Evolutionary conservation across 2,888 invertebrate genomes (phyloP), one percentile per base, ranked within the genome.

Genomic region (Frankliniella intonsa): DNA sequence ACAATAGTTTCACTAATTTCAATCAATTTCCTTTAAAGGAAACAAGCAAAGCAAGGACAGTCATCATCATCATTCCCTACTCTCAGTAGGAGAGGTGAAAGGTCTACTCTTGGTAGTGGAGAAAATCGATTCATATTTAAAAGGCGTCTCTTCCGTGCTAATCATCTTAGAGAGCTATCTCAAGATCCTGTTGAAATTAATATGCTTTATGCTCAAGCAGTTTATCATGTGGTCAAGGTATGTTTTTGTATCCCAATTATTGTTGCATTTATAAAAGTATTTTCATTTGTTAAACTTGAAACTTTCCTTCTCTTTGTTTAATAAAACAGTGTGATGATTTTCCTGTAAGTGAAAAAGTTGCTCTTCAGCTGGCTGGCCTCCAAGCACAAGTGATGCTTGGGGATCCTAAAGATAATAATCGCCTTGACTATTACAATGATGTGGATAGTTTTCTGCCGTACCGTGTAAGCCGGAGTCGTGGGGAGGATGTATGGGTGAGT

Each of bases 151-250:
- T 98, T 97, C 89, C 93, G 94, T 85, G 69, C 69, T 12, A 76
- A 76, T 25, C 94, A 95, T 84, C 95, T 94, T 0, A 91, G 96
- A 69, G 97, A 97, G 88, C 90, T 97, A 82, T 97, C 97, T 11
- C 97, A 97, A 88, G 98, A 98, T 89, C 97, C 97, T 0, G 95
- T 97, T 0, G 97, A 98, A 89, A 95, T 97, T 19, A 97, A 96
- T 86, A 91, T 98, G 87, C 89, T 98, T 8, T 98, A 97, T 88
- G 96, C 97, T 50, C 98, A 98, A 89, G 97, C 97, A 83, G 97
- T 98, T 12, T 95, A 97, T 86, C 94, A 95, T 87, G 97, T 98
- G 81, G 97, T 97, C 5, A 97, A 97, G 92, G 97, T 96, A 84
- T 83, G 82, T 69, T 10, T 38, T 49, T 62, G 49, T 7, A 55